phyloP scores from a whole-genome alignment of 2,888 invertebrate genomes.

The Plebejus anna region DNA sequence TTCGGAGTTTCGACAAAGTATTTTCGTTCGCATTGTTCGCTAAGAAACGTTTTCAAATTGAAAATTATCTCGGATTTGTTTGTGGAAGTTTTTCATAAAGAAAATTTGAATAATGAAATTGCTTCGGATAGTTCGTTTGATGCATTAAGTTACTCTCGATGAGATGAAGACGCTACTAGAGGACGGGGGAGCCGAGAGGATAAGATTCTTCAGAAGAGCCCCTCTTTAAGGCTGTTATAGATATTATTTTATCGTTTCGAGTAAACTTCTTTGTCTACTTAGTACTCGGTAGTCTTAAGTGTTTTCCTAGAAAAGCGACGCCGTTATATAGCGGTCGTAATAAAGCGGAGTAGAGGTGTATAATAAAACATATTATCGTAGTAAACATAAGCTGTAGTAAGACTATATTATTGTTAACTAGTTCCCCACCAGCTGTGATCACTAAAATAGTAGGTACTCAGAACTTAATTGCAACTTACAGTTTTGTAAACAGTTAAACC shows the following conservation, averaged over 20 bases:
- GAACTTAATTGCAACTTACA: background rate
- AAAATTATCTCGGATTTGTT: slow-evolving; percentile 6
- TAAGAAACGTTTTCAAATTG: slow-evolving; percentile 12
- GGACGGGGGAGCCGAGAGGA: background rate
- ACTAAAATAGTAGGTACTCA: background rate
- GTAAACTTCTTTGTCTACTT: background rate
- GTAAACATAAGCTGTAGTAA: no score
- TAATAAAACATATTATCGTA: no score
- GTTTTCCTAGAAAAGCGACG: background rate
- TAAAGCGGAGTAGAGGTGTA: no score
- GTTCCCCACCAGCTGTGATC: no score
- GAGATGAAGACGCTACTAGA: background rate
- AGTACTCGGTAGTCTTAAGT: background rate
- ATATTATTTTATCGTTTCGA: slow-evolving; percentile 5
- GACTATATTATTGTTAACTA: no score
- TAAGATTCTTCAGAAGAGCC: background rate
- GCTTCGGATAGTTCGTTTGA: slow-evolving; percentile 4
- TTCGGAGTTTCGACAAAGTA: slow-evolving; percentile 13
- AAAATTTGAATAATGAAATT: slow-evolving; percentile 1
- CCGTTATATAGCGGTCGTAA: background rate
- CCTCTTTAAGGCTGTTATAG: background rate
- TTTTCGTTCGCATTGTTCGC: slow-evolving; percentile 5
- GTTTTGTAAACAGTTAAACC: slow-evolving; percentile 19
- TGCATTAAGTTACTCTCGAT: background rate
- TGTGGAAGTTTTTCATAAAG: background rate